Evolutionary conservation across 2,113 vertebrate genomes (phyloP).

Genomic region (Bungarus multicinctus): DNA sequence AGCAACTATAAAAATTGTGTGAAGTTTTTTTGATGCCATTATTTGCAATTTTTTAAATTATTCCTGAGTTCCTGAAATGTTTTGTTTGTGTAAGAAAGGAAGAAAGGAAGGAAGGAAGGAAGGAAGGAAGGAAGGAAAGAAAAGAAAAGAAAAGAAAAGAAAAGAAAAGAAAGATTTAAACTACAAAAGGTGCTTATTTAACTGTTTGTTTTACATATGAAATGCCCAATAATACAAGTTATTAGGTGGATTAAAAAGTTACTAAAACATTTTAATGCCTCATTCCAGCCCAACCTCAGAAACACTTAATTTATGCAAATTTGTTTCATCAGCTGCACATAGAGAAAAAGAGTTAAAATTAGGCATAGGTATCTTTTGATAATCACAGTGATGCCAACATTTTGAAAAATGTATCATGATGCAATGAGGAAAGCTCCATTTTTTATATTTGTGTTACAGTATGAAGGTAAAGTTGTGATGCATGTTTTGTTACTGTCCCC

Average conservation of each 20-base stretch:
- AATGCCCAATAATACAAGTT: background rate
- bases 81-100: accelerated
- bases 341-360: background rate
- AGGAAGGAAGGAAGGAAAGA: background rate
- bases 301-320: background rate
- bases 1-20: background rate
- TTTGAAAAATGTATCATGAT: background rate
- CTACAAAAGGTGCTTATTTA: background rate
- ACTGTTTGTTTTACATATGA: background rate
- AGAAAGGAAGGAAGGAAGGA: background rate
- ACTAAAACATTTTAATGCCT: background rate
- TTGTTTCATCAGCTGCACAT: background rate
- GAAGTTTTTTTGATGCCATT: background rate
- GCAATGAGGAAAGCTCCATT: background rate
- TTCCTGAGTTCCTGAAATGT: background rate
- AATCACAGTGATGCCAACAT: background rate
- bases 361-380: background rate
- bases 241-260: background rate
- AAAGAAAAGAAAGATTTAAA: background rate
- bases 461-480: background rate
- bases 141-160: background rate
- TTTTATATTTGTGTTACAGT: background rate
- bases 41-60: background rate
- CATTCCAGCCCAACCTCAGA: background rate
- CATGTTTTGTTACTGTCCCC: background rate